phyloP scores from a whole-genome alignment of 2,888 invertebrate genomes.

The Plemyria rubiginata region DNA sequence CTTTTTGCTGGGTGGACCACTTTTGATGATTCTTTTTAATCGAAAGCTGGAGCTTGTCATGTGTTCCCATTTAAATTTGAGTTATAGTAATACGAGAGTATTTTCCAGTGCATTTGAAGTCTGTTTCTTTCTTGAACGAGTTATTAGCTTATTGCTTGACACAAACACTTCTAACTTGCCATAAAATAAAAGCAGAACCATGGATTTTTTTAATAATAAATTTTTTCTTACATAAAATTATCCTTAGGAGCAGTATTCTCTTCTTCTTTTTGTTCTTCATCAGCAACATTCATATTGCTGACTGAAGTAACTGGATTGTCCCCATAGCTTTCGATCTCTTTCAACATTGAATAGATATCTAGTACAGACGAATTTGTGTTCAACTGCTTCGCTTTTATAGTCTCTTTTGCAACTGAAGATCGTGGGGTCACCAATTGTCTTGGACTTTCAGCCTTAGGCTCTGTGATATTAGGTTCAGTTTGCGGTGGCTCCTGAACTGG shows the following conservation, averaged over 20 bases:
- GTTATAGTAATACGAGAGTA: too few species aligned
- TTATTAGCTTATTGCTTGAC: too few species aligned
- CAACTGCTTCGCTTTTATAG: constrained; percentile 57
- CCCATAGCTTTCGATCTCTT: constrained; percentile 79
- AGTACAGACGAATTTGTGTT: constrained; percentile 71
- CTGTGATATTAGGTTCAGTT: constrained; percentile 30
- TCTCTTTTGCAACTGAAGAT: constrained; percentile 44
- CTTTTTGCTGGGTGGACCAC: too few species aligned
- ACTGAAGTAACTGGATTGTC: constrained; percentile 69
- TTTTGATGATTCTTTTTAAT: too few species aligned
- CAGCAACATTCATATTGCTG: constrained; percentile 45
- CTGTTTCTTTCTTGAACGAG: too few species aligned
- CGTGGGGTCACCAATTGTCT: constrained; percentile 29
- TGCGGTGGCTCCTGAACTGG: constrained; percentile 31
- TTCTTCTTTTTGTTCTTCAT: constrained; percentile 56
- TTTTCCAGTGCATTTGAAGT: too few species aligned
- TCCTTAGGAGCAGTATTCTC: constrained; percentile 66
- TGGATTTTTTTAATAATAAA: not conserved
- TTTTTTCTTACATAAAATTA: constrained; percentile 69
- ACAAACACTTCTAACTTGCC: too few species aligned
- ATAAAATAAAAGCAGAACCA: too few species aligned
- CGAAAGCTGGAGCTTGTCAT: too few species aligned
- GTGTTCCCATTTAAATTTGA: too few species aligned
- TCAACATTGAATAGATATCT: constrained; percentile 81
- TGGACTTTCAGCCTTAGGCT: constrained; percentile 38